Conservation (phyloP, 2,888 invertebrate genomes). For the Kryphioiulus occultus region DNA sequence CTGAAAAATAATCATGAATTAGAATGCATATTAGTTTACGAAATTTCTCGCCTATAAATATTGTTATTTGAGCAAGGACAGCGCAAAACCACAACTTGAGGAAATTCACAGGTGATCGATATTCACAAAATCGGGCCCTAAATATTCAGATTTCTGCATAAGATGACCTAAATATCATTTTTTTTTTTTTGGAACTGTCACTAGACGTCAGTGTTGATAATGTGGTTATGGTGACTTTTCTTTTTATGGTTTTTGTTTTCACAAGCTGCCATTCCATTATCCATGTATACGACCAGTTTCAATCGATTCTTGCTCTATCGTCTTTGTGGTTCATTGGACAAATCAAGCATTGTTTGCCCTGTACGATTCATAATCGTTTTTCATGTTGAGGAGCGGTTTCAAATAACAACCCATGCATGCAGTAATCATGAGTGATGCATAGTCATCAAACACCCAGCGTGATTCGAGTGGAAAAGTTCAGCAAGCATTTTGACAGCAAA, state of each 20-base stretch:
- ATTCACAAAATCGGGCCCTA: no score
- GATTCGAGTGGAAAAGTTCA: no score
- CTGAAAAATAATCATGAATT: not conserved
- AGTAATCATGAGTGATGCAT: not conserved
- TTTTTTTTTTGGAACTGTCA: no score
- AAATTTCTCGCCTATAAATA: no score
- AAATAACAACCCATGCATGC: not conserved
- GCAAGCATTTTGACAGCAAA: no score
- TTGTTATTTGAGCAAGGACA: no score
- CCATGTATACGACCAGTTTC: not conserved
- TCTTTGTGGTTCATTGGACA: not conserved
- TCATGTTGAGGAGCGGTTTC: not conserved
- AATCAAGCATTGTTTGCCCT: not conserved
- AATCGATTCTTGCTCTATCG: constrained; percentile 4
- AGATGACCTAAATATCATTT: no score
- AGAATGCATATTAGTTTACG: not conserved
- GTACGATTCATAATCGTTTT: not conserved
- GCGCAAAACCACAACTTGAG: no score
- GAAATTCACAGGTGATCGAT: no score
- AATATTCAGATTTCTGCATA: no score
- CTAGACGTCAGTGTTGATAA: no score
- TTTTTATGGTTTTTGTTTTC: not conserved
- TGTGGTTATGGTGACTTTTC: no score
- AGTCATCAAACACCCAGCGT: not conserved
- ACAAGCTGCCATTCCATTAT: not conserved